Base-by-base conservation (phyloP, 2,797 vertebrate species). In the Lepus townsendii region DNA sequence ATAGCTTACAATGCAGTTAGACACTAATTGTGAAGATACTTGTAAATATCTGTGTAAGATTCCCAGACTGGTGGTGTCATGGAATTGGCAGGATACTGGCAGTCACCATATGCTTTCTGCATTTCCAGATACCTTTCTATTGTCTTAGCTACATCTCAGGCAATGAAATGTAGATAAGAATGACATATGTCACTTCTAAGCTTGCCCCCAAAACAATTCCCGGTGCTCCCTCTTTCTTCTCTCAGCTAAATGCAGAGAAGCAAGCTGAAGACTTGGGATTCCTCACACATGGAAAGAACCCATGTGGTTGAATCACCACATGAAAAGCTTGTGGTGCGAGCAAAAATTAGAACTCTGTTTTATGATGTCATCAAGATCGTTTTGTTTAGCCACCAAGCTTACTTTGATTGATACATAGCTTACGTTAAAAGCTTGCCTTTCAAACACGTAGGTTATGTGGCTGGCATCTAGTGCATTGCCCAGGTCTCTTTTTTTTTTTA, bases 301-400 rank as follows among this genome's bases (percentile, higher is more conserved):
- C 76, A 5, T 13, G 14, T 17, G 32, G 7, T 1, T 24, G 19
- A 62, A 42, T 63, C 12, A 30, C 26, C 11, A 20, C 38, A 60
- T 19, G 35, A n/a, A 85, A 93, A 1, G 32, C 88, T n/a, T 76
- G 16, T 54, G 50, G 47, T 2, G 24, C 27, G 57, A 83, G 5
- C 50, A 88, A 92, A 30, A 78, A 83, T 57, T 80, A 62, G 38
- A 93, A 71, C 27, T 75, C 72, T 20, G 65, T 75, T 47, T 52
- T 47, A 66, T 72, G 24, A n/a, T 32, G 47, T 54, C 12, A 52
- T 63, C 11, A 83, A 57, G 17, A 27, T 26, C 17, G 11, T 20
- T 20, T 8, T 35, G 1, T 63, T 69, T 47, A 11, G 32, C 17
- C 13, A 30, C 38, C 57, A 83, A 35, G 22, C 47, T 65, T 73